Conservation (phyloP, 2,797 vertebrate species). For the Diplodus sargus region DNA sequence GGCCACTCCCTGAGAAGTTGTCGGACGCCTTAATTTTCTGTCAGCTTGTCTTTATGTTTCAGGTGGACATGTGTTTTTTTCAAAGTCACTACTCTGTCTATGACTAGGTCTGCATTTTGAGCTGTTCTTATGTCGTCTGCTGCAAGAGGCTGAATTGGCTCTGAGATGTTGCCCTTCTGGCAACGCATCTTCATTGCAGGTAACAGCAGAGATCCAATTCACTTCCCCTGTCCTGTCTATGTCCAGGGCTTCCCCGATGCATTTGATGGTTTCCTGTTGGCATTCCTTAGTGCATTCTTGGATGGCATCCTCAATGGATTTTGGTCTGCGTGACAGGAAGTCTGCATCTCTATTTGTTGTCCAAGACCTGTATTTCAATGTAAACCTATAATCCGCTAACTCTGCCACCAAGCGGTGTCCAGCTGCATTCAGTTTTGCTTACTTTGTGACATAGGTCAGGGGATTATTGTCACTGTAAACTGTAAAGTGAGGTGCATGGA, state of each 20-base stretch:
- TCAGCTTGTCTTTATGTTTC: background rate
- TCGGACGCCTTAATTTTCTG: background rate
- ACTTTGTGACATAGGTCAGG: conserved; percentile 7
- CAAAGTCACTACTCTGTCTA: background rate
- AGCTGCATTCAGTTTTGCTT: conserved; percentile 8
- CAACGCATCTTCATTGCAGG: background rate
- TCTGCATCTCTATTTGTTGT: background rate
- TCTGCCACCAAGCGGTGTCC: conserved; percentile 23
- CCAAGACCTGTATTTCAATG: background rate
- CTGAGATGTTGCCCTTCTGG: background rate
- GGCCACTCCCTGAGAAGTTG: conserved; percentile 25
- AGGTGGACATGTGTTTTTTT: background rate
- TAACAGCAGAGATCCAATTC: background rate
- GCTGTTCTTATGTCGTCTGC: background rate
- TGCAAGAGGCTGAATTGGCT: background rate
- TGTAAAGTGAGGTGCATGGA: background rate
- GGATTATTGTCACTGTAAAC: conserved; percentile 24
- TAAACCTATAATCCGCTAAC: conserved; percentile 22
- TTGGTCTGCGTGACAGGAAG: background rate
- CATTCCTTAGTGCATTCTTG: background rate
- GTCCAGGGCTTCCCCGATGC: background rate
- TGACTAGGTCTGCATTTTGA: conserved; percentile 3
- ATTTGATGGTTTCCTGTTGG: background rate
- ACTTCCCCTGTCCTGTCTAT: background rate
- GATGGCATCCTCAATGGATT: background rate